Evolutionary conservation across 2,113 vertebrate species (phyloP), one percentile per base, ranked within the genome.

Genomic region (Catagonus wagneri): DNA sequence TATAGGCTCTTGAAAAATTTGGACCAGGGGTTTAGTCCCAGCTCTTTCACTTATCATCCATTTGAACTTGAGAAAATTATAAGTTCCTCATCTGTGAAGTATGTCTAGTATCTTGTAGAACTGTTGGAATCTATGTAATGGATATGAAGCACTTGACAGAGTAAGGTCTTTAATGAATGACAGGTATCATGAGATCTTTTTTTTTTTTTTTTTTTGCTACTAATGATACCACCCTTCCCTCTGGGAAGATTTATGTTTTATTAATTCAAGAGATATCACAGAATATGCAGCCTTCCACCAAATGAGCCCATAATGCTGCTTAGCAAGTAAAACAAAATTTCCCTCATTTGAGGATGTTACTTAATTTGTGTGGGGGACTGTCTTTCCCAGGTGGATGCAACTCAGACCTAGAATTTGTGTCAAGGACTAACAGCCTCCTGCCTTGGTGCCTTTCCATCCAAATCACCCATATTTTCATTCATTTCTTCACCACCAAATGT

Each of bases 1-100:
- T 85, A 17, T 60, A 25, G 29, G 27, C 27, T 69, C 36, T 72
- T 83, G 58, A 90, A 52, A 80, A 89, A 36, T 61, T 29, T 83
- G 75, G 23, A 80, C 52, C 8, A 27, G 32, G 22, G 16, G 7
- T 96, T 7, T 54, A 52, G 50, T 81, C 3, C 17, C 7, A 65
- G 3, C 52, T 65, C 25, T 89, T 71, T 34, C 22, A 71, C 10
- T 93, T 81, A 71, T 6, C 34, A 89, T 17, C 44, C 56, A 66
- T 74, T 23, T 63, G 54, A 93, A 81, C 19, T 76, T 68, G 39
- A 93, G 84, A 95, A 92, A 71, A 94, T 54, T 39, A 39, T 2
- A 95, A 89, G 50, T 94, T 88, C 56, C 74, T 92, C 52, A 68
- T 68, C 84, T 90, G 29, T 10, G 65, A 69, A 72, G 50, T 65